Evolutionary conservation across 2,888 invertebrate species (phyloP), one percentile per base, ranked within the genome.

Genomic region (Catocala sponsa): DNA sequence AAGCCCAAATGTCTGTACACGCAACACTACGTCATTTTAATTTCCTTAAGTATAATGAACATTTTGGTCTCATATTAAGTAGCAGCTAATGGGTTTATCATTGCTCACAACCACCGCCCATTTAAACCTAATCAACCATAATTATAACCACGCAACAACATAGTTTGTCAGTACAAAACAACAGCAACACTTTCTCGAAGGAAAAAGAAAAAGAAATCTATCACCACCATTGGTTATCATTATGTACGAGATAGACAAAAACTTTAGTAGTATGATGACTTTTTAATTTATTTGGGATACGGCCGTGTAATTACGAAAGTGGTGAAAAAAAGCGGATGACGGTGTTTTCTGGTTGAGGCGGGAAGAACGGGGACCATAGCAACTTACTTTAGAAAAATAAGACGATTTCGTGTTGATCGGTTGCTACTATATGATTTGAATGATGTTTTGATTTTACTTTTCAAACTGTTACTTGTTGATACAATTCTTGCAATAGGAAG

Each of bases 221-320:
- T 74, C 72, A 60, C 65, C 61, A 70, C 52, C 56, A 12, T 68
- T 63, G 51, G 61, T 63, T 54, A 77, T 81, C 79, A 80, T 84
- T 81, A 83, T 65, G 70, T 75, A 76, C 68, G 74, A 76, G 81
- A 76, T 75, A 59, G 48, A 67, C 63, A 66, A 84, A 85, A 85
- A 82, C 74, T 55, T 61, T 71, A 77, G 78, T 71, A 78, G 75
- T 85, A 56, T 80, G 87, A 91, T 88, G 88, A 73, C 79, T 87
- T 91, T 91, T 92, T 91, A 89, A 91, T 91, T 89, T 87, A 88
- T 91, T 87, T 87, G 82, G 86, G 85, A 86, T 80, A 74, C 70
- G 78, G 68, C 57, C 74, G 75, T 75, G 81, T 84, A 85, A 86
- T 83, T 83, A 83, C 68, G 79, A 78, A 74, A 81, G 75, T 75